Base-by-base conservation (phyloP, 2,888 invertebrate species). In the Diloba caeruleocephala region DNA sequence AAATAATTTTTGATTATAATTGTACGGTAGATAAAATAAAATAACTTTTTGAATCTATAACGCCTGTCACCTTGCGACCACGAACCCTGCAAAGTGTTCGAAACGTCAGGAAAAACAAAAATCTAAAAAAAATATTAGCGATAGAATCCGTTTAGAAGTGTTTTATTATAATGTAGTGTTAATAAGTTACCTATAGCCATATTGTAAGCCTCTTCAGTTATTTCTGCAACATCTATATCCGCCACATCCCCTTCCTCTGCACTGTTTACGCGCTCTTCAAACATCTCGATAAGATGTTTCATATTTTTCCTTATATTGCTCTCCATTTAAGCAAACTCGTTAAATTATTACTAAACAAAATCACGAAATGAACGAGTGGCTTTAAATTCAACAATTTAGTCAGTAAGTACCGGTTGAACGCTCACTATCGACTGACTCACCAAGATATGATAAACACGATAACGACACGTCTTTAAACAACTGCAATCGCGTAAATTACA, bases 271-370 rank as follows among this genome's bases (percentile, higher is more conserved):
- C 82, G 79, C n/a, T 79, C 66, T 74, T 92, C 92, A 51, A 91
- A 92, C 81, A 91, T 85, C 60, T 89, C 77, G 68, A 92, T 92
- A 23, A 92, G 81, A 69, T 85, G 74, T 37, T 81, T 81, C 84
- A 88, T 87, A 54, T 88, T 86, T 42, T 62, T 81, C 29, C 65
- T 74, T 42, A 57, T 59, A 57, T 63, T 76, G 33, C 48, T 64
- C 50, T 78, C 83, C 89, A 89, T 89, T 57, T 58, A 74, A 34
- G 28, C 12, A 55, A 48, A 55, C 26, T n/a, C 39, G 42, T 33
- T 33, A 13, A 48, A 46, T 44, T 37, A 14, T 17, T 46, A 58
- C 53, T 25, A 21, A 13, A 51, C 9, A 46, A 36, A 48, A 38
- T 38, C 49, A 54, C 55, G 7, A 36, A 60, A 36, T 39, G 43